Evolutionary conservation across 2,888 invertebrate genomes (phyloP).

Genomic region (Pseudanteris insignis): DNA sequence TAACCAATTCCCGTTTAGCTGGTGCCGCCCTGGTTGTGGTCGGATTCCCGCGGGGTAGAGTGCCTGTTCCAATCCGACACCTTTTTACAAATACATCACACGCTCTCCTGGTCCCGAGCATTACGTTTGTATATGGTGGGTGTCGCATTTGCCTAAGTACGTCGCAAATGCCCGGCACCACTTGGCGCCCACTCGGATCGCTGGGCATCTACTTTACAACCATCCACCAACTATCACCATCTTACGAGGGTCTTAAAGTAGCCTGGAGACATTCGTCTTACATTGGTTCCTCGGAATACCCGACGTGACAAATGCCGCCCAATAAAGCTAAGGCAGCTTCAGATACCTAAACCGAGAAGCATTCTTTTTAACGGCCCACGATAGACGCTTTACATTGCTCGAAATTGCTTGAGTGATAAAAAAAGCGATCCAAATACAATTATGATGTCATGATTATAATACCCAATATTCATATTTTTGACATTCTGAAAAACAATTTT

Average conservation of each 20-base stretch:
- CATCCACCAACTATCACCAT: constrained; percentile 28
- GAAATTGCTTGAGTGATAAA: too few relatives aligned
- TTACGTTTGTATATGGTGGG: constrained; percentile 52
- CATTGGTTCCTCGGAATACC: constrained; percentile 21
- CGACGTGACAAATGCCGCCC: constrained; percentile 31
- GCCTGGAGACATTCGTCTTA: constrained; percentile 41
- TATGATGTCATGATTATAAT: too few relatives aligned
- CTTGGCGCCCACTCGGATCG: constrained; percentile 41
- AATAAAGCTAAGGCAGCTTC: constrained; percentile 22
- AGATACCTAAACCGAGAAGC: constrained; percentile 7
- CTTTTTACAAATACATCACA: constrained; percentile 67
- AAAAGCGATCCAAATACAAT: too few relatives aligned
- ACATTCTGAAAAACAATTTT: too few relatives aligned
- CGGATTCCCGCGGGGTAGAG: constrained; percentile 62
- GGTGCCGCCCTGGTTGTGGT: constrained; percentile 57
- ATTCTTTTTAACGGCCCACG: constrained; percentile 8
- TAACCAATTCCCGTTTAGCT: constrained; percentile 67
- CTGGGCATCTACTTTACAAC: constrained; percentile 38
- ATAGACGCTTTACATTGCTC: too few relatives aligned
- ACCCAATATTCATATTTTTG: too few relatives aligned
- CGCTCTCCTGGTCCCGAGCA: constrained; percentile 57
- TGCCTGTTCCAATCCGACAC: constrained; percentile 65
- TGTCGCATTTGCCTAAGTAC: constrained; percentile 64
- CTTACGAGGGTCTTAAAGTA: constrained; percentile 42
- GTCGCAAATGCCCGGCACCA: constrained; percentile 55